These are phyloP conservation scores for Strongylocentrotus purpuratus DNA, from an alignment of 35 echinoderm and acorn worm genomes.

Conservation along the genomic window DNA sequence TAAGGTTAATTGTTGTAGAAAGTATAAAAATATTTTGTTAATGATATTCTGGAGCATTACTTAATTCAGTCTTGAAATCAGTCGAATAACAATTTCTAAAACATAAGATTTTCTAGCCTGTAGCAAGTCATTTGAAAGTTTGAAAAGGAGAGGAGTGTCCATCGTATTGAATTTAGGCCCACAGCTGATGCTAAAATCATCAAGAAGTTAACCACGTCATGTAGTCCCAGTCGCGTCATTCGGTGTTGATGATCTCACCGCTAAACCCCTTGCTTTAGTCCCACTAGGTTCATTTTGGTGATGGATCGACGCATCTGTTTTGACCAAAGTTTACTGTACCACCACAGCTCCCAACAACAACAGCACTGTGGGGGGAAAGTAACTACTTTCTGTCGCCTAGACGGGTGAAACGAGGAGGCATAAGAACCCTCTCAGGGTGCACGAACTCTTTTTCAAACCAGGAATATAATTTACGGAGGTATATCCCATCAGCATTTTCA, in stretches of 20 bases:
- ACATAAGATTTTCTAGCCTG: no score
- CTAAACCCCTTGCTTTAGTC: not conserved
- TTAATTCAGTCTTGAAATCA: no score
- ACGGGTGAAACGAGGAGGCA: not conserved
- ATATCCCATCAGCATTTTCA: not conserved
- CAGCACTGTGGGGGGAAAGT: not conserved
- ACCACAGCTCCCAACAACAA: not conserved
- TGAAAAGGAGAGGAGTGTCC: not conserved
- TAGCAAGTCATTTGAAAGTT: no score
- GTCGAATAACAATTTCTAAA: no score
- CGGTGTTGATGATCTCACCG: not conserved
- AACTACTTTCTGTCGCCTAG: slow-evolving; percentile 16
- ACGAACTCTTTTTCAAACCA: not conserved
- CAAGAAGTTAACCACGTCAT: slow-evolving; percentile 8
- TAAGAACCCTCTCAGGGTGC: not conserved
- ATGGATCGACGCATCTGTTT: slow-evolving; percentile 1
- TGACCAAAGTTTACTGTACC: slow-evolving; percentile 2
- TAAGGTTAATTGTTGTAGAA: not conserved
- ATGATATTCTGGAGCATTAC: not conserved
- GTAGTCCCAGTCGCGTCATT: not conserved
- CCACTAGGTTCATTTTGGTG: slow-evolving; percentile 1
- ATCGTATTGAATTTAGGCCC: not conserved
- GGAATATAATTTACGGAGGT: not conserved
- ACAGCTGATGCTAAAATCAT: slow-evolving; percentile 10
- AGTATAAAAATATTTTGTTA: not conserved